Conservation (phyloP, 2,888 invertebrate genomes). For the Neoitamus cyanurus region DNA sequence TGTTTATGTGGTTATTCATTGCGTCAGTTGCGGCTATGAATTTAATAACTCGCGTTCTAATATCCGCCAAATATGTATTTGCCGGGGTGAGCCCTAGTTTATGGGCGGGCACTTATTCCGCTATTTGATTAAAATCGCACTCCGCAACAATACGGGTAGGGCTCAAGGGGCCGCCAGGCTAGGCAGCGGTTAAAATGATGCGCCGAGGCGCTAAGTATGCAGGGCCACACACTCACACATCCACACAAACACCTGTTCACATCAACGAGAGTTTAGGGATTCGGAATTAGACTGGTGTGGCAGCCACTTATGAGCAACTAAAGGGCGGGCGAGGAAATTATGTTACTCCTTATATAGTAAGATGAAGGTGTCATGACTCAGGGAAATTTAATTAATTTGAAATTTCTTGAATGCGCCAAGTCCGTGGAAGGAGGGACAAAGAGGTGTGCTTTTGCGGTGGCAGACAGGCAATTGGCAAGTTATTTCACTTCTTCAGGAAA, state of each 20-base stretch:
- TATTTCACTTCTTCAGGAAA: background rate
- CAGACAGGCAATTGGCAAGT: background rate
- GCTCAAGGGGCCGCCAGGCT: background rate
- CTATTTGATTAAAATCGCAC: conserved; percentile 11
- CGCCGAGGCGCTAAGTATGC: background rate
- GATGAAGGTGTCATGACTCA: background rate
- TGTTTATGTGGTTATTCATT: background rate
- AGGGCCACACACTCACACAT: background rate
- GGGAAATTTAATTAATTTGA: background rate
- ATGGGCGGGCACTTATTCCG: background rate
- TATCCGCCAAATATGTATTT: background rate
- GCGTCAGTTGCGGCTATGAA: conserved; percentile 15
- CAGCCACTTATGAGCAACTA: background rate
- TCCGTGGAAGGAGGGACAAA: background rate
- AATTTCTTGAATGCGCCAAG: background rate
- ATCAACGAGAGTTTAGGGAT: background rate
- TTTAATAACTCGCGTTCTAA: conserved; percentile 26
- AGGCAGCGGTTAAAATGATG: background rate
- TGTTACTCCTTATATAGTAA: background rate
- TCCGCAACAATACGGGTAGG: background rate
- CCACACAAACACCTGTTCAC: background rate
- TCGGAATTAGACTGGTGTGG: background rate
- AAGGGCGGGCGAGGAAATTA: background rate
- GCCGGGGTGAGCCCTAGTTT: background rate
- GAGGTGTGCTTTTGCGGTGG: background rate